These are phyloP conservation scores for Halictus ligatus DNA, from an alignment of 2,888 invertebrate genomes.

Conservation along the genomic window DNA sequence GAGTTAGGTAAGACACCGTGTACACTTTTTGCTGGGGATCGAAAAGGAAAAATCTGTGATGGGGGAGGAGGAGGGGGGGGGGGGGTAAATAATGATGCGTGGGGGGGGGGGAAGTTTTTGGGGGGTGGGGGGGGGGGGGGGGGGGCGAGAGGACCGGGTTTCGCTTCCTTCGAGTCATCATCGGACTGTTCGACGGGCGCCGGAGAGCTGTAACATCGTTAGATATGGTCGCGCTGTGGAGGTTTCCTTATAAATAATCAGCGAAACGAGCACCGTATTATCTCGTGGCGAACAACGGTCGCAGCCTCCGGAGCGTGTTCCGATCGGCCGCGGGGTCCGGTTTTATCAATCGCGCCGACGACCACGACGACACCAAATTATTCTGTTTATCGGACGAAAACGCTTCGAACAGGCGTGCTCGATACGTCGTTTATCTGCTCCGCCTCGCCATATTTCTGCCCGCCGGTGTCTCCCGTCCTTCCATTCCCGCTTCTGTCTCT, in stretches of 20 bases:
- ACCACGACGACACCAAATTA: slow-evolving; percentile 65
- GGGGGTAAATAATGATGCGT: background rate
- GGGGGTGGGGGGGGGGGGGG: no score
- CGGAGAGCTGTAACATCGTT: background rate
- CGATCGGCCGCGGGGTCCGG: slow-evolving; percentile 49
- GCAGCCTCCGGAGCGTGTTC: slow-evolving; percentile 50
- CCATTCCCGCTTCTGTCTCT: background rate
- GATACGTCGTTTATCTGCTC: slow-evolving; percentile 71
- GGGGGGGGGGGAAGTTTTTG: background rate
- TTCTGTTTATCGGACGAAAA: slow-evolving; percentile 69
- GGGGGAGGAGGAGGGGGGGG: background rate
- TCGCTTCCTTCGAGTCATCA: background rate
- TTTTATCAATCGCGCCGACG: slow-evolving; percentile 66
- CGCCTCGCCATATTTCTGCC: slow-evolving; percentile 63
- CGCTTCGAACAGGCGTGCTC: slow-evolving; percentile 58
- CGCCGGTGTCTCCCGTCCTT: slow-evolving; percentile 11
- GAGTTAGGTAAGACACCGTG: background rate
- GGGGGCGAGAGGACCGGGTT: no score
- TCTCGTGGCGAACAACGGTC: slow-evolving; percentile 56
- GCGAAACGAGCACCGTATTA: slow-evolving; percentile 58
- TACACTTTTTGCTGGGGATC: background rate
- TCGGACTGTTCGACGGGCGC: background rate
- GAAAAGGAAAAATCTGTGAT: background rate
- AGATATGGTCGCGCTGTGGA: slow-evolving; percentile 6
- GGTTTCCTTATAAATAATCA: slow-evolving; percentile 58